Evolutionary conservation across 1,140 invertebrate species (phyloP).

Genomic region (Berghia stephanieae): DNA sequence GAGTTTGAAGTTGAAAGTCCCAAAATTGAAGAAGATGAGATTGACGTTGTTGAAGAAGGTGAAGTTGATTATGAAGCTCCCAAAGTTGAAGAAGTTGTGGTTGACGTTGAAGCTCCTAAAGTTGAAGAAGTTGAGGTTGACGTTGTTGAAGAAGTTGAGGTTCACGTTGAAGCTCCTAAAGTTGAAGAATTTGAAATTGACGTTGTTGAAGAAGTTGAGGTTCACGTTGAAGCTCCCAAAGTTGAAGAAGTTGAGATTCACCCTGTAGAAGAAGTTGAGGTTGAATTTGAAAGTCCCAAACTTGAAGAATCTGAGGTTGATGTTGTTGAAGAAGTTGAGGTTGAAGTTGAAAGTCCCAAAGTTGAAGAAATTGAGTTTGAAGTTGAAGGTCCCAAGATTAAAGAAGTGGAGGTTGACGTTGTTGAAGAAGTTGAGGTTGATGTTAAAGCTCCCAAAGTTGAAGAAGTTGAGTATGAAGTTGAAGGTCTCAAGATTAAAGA

Average conservation of each 20-base stretch:
- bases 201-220: slow-evolving; percentile 15
- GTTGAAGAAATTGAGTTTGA: background rate
- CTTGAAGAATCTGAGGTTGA: slow-evolving; percentile 21
- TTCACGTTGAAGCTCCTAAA: slow-evolving; percentile 30
- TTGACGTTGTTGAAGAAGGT: slow-evolving; percentile 29
- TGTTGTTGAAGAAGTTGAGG: slow-evolving; percentile 8
- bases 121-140: slow-evolving; percentile 37
- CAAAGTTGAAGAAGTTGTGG: slow-evolving; percentile 22
- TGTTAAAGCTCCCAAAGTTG: slow-evolving; percentile 10
- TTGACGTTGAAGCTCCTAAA: slow-evolving; percentile 24
- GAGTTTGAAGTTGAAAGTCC: slow-evolving; percentile 26
- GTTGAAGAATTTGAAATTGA: slow-evolving; percentile 36
- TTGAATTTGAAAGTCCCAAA: slow-evolving; percentile 24
- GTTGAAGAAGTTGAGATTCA: background rate
- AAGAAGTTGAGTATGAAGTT: slow-evolving; percentile 34
- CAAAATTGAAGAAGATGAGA: slow-evolving; percentile 18
- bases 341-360: slow-evolving; percentile 4
- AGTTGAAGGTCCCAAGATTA: background rate
- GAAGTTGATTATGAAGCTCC: slow-evolving; percentile 30
- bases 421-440: slow-evolving; percentile 33
- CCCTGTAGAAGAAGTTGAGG: slow-evolving; percentile 20
- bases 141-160: slow-evolving; percentile 22
- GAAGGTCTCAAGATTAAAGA: slow-evolving; percentile 26
- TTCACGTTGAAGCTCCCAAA: background rate
- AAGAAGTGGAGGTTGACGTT: slow-evolving; percentile 10